These are phyloP conservation scores for Danio albolineatus DNA, from an alignment of 2,797 vertebrate genomes.

Conservation along the genomic window DNA sequence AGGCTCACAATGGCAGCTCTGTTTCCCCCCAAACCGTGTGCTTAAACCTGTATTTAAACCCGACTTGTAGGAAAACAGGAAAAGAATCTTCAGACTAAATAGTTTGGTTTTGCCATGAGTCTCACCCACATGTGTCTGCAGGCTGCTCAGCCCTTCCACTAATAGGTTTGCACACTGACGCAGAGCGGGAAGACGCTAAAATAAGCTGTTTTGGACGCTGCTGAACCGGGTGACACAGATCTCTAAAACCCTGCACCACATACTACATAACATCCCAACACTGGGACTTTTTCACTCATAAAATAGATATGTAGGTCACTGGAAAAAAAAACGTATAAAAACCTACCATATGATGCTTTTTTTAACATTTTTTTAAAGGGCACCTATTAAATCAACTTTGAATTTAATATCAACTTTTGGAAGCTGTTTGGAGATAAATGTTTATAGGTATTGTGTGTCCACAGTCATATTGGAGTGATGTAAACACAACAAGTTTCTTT, in stretches of 20 bases:
- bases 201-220: constrained; percentile 13
- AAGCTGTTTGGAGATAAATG: no score
- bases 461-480: no score
- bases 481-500: no score
- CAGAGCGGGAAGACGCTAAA: constrained; percentile 19
- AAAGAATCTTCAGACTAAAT: constrained; percentile 55
- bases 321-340: not conserved
- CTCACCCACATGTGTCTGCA: constrained; percentile 56
- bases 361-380: no score
- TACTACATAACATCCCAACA: not conserved
- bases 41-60: constrained; percentile 24
- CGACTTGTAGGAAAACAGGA: constrained; percentile 52
- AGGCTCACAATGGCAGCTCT: constrained; percentile 20
- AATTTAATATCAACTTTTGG: no score
- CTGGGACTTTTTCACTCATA: not conserved
- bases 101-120: constrained; percentile 45
- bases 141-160: constrained; percentile 28
- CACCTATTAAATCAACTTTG: no score
- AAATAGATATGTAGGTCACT: constrained; percentile 27
- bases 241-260: not conserved
- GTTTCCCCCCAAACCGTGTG: constrained; percentile 10
- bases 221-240: constrained; percentile 33
- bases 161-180: constrained; percentile 12
- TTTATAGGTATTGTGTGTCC: no score
- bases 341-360: not conserved